phyloP scores from a whole-genome alignment of 2,113 vertebrate species.

The Gambusia holbrooki region DNA sequence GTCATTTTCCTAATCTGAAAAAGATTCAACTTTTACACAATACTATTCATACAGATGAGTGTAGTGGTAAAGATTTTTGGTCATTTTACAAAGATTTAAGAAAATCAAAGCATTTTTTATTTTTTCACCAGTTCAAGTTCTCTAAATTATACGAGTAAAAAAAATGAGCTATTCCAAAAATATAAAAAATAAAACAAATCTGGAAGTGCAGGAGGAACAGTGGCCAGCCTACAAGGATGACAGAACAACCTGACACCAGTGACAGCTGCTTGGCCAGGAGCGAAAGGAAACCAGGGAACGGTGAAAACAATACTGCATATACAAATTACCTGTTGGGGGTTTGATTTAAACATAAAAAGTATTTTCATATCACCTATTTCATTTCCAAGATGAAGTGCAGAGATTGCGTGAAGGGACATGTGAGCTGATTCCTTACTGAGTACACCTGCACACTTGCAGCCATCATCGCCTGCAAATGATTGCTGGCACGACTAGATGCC shows the following conservation, averaged over 20 bases:
- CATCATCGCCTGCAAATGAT: conserved; percentile 22
- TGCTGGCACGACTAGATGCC: conserved; percentile 8
- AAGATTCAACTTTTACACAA: too few relatives aligned
- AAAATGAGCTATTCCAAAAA: too few relatives aligned
- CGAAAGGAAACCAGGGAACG: not conserved
- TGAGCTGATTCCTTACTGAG: conserved; percentile 27
- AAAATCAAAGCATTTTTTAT: too few relatives aligned
- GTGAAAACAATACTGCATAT: not conserved
- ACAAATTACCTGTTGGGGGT: not conserved
- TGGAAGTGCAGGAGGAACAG: not conserved
- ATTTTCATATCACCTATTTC: not conserved
- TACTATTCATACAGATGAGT: too few relatives aligned
- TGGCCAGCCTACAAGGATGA: not conserved
- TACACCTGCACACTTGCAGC: conserved; percentile 11
- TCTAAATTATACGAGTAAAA: too few relatives aligned
- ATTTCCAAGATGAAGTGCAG: conserved; percentile 15
- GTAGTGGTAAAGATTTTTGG: too few relatives aligned
- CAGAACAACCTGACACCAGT: not conserved
- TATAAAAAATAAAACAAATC: not conserved
- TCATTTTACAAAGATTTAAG: too few relatives aligned
- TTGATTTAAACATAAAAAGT: not conserved
- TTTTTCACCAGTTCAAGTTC: too few relatives aligned
- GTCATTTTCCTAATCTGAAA: too few relatives aligned
- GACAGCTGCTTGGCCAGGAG: not conserved
- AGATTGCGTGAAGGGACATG: conserved; percentile 14